A percentile compares a stretch with the other conserved stretches of the same genome.
Evolutionary conservation across 2,888 invertebrate species (phyloP).

Genomic region (Blastobasis adustella): DNA sequence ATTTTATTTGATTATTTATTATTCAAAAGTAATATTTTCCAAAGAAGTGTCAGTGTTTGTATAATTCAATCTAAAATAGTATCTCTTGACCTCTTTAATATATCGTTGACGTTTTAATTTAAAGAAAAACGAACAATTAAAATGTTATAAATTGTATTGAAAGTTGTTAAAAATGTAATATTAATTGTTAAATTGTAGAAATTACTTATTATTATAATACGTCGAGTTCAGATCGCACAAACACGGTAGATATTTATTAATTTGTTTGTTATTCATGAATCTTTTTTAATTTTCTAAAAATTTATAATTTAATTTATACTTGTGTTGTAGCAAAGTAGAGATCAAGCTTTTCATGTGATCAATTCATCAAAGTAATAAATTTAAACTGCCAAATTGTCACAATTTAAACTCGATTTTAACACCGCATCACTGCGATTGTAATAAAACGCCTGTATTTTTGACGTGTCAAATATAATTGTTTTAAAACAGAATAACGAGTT

Average conservation of each 20-base stretch:
- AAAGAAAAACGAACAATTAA: constrained; percentile 30
- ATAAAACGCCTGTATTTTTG: neutral
- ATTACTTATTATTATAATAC: constrained; percentile 29
- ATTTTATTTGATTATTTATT: too few species aligned
- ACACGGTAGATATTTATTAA: constrained; percentile 38
- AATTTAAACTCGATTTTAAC: constrained; percentile 16
- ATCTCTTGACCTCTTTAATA: neutral
- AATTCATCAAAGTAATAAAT: constrained; percentile 21
- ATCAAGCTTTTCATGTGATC: too few species aligned
- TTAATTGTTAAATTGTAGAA: constrained; percentile 55
- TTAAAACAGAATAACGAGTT: constrained; percentile 18
- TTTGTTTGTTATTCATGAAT: neutral
- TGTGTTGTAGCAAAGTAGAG: neutral
- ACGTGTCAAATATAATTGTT: constrained; percentile 36
- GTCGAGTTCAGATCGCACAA: constrained; percentile 68
- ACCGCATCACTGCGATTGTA: constrained; percentile 1
- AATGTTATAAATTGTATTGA: constrained; percentile 43
- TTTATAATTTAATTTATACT: neutral
- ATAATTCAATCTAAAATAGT: too few species aligned
- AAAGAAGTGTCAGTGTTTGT: too few species aligned
- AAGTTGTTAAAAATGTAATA: constrained; percentile 44
- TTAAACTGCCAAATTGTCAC: constrained; percentile 41
- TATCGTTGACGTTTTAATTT: constrained; percentile 49
- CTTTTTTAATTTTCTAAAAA: neutral
- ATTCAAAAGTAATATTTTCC: too few species aligned